These are phyloP conservation scores for Pungitius pungitius DNA, from an alignment of 2,113 vertebrate species.

Conservation along the genomic window DNA sequence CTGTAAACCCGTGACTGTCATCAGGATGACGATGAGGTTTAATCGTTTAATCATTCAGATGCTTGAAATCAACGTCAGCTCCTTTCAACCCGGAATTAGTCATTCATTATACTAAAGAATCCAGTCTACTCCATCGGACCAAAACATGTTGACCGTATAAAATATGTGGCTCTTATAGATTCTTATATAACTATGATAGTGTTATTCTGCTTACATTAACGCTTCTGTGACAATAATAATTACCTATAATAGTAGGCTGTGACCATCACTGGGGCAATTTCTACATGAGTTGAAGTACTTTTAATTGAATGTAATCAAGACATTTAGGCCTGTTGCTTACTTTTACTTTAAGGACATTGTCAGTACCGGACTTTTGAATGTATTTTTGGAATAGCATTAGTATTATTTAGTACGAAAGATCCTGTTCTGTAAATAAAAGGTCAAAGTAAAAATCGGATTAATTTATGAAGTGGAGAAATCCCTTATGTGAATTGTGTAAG, in stretches of 20 bases:
- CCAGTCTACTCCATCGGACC: too few relatives aligned
- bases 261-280: neutral
- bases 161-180: neutral
- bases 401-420: neutral
- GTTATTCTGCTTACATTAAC: neutral
- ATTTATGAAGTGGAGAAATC: neutral
- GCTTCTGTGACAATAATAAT: neutral
- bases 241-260: neutral
- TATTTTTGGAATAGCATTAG: neutral
- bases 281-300: neutral
- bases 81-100: neutral
- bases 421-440: neutral
- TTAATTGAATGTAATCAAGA: neutral
- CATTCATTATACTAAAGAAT: too few relatives aligned
- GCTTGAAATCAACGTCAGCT: neutral
- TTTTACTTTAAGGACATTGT: neutral
- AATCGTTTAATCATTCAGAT: neutral
- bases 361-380: neutral
- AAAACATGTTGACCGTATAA: neutral
- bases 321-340: too few relatives aligned
- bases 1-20: too few relatives aligned
- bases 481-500: neutral
- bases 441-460: neutral
- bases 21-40: neutral
- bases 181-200: neutral